Evolutionary conservation across 1,140 invertebrate genomes (phyloP).

Genomic region (Bursaphelenchus mucronatus): DNA sequence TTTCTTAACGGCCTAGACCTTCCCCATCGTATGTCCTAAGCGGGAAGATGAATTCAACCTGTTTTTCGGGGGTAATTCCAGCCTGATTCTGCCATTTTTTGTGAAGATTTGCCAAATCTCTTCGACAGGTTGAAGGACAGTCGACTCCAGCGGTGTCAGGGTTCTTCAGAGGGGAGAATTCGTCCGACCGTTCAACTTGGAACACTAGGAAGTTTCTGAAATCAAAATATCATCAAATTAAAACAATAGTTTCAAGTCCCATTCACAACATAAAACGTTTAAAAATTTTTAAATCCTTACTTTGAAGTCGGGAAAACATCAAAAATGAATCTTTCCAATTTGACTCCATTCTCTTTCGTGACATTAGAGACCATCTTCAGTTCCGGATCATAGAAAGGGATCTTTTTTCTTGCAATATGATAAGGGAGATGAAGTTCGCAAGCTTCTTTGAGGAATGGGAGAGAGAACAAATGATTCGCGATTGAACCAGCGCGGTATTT

Average conservation of each 20-base stretch:
- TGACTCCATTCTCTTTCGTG: conserved; percentile 83
- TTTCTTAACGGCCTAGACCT: not conserved
- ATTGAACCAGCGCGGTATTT: conserved; percentile 92
- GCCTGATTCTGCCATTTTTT: conserved; percentile 76
- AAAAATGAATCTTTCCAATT: conserved; percentile 98
- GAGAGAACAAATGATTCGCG: conserved; percentile 93
- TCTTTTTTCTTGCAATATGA: conserved; percentile 96
- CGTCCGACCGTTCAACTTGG: conserved; percentile 83
- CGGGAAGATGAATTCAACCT: conserved; percentile 22
- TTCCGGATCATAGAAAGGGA: conserved; percentile 77
- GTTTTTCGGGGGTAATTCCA: conserved; percentile 63
- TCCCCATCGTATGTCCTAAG: conserved; percentile 31
- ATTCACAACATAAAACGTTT: conserved; percentile 1
- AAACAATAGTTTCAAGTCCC: not conserved
- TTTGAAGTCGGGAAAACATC: conserved; percentile 91
- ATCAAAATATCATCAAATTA: not conserved
- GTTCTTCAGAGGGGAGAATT: conserved; percentile 96
- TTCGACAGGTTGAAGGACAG: conserved; percentile 79
- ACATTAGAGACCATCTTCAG: conserved; percentile 69
- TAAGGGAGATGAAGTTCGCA: conserved; percentile 69
- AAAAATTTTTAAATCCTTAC: conserved; percentile 60
- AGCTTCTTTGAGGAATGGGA: conserved; percentile 73
- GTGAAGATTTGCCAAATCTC: conserved; percentile 76
- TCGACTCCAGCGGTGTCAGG: conserved; percentile 70
- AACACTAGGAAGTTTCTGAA: conserved; percentile 78